Base-by-base conservation (phyloP, 2,888 invertebrate species). In the Philonicus albiceps region DNA sequence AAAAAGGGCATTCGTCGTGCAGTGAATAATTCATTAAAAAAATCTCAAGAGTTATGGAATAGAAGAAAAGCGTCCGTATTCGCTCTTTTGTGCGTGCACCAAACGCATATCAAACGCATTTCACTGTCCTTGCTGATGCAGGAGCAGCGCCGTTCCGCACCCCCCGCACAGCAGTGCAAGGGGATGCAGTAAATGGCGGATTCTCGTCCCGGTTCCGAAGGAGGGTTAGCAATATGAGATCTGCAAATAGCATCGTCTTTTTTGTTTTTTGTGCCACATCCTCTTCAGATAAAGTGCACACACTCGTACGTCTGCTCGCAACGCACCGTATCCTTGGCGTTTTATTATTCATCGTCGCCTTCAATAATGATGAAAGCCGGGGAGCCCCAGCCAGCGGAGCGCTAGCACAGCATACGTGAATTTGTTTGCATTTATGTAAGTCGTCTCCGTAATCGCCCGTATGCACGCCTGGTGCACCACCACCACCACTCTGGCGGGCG, bases 261-360 rank as follows among this genome's bases (percentile, higher is more conserved):
- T 84, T 84, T 84, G 72, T 84, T 73, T 49, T 49, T 49, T 84
- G 73, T 55, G 72, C 73, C 84, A 81, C 73, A 84, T 84, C 73
- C 73, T 84, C 73, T 84, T 84, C 84, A 84, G 72, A 84, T 84
- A 73, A 84, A 73, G 84, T 73, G 84, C 84, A 84, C 31, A 73
- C 37, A 84, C 73, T 43, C 84, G 43, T 72, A 34, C 72, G 40
- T 84, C 84, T 84, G 40, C 78, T 78, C 22, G 73, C 40, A 72
- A n/a, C 72, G 84, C 83, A 84, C 73, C 84, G 84, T 43, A 84
- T 73, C 73, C 73, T 73, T 84, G 72, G 84, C 73, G 73, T 84
- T 84, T 73, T 84, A 84, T 84, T 84, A 84, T 84, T 84, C 73
- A 72, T 84, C 73, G 84, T 84, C 84, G 84, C 84, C 84, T 84